Percentiles rank a stretch among this genome's conserved stretches.
Conservation (phyloP, 2,797 vertebrate species). For the Merluccius polli region DNA sequence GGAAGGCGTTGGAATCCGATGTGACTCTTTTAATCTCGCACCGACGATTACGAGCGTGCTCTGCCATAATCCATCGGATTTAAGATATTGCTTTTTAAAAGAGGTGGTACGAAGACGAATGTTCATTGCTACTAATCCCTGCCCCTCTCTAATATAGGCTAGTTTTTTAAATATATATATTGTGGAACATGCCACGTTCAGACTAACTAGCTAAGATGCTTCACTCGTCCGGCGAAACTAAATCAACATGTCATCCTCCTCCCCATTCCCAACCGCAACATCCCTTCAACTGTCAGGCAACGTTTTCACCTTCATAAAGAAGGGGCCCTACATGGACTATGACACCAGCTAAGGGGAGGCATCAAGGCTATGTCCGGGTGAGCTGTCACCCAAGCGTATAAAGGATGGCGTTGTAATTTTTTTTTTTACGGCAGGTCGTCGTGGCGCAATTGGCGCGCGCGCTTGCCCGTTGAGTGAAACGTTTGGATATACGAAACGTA, state of each 20-base stretch:
- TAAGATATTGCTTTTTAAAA: slow-evolving; percentile 62
- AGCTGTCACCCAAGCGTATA: slow-evolving; percentile 61
- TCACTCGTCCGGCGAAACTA: neutral
- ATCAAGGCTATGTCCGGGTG: slow-evolving; percentile 72
- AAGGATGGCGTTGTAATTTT: slow-evolving; percentile 61
- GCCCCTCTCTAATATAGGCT: slow-evolving; percentile 10
- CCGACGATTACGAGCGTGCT: slow-evolving; percentile 67
- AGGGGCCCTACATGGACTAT: slow-evolving; percentile 51
- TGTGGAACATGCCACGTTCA: slow-evolving; percentile 39
- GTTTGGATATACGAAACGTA: slow-evolving; percentile 49
- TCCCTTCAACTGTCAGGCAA: slow-evolving; percentile 45
- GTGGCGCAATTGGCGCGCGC: slow-evolving; percentile 46
- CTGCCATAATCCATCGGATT: slow-evolving; percentile 76
- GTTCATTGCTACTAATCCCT: slow-evolving; percentile 82
- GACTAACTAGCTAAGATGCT: neutral
- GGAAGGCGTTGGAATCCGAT: slow-evolving; percentile 54
- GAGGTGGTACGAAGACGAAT: slow-evolving; percentile 83
- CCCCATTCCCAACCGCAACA: slow-evolving; percentile 57
- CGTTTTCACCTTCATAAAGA: slow-evolving; percentile 71
- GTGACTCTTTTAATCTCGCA: slow-evolving; percentile 62
- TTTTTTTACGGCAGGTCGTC: slow-evolving; percentile 30
- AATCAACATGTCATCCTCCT: neutral
- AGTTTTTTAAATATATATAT: slow-evolving; percentile 77
- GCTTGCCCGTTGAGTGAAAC: slow-evolving; percentile 50
- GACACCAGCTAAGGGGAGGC: slow-evolving; percentile 61